phyloP scores from a whole-genome alignment of 2,113 vertebrate genomes.

The Tupaia tana region DNA sequence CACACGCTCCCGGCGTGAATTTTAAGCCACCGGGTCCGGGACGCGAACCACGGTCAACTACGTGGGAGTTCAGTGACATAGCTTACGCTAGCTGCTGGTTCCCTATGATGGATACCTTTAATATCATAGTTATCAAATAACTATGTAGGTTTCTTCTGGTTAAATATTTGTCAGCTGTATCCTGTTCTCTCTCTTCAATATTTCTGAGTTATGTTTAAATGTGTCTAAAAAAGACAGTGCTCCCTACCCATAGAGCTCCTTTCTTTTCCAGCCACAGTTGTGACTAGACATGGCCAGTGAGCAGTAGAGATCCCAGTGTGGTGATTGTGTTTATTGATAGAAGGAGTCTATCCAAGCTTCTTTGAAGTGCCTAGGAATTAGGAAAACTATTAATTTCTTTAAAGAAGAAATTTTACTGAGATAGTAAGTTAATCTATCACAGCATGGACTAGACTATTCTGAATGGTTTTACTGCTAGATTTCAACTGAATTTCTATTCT shows the following conservation, averaged over 20 bases:
- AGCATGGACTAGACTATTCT: neutral
- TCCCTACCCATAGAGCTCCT: neutral
- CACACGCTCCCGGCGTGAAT: too few species aligned
- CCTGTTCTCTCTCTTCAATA: conserved; percentile 14
- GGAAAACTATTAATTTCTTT: conserved; percentile 4
- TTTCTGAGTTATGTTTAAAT: neutral
- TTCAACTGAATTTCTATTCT: neutral
- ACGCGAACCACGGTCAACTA: too few species aligned
- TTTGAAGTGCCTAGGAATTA: neutral
- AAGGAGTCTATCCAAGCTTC: neutral
- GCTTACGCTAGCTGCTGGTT: too few species aligned
- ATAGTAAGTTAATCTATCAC: neutral
- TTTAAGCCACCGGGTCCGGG: too few species aligned
- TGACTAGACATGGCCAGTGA: neutral
- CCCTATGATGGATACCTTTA: too few species aligned
- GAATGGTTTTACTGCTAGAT: neutral
- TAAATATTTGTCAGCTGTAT: neutral
- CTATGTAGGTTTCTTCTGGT: neutral
- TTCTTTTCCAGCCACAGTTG: neutral
- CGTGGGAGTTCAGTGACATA: too few species aligned
- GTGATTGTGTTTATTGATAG: neutral
- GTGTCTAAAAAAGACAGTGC: neutral
- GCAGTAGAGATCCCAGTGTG: neutral
- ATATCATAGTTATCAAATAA: neutral
- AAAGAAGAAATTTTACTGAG: neutral